Conservation (phyloP, 1,140 invertebrate species). For the Leptopilina boulardi region DNA sequence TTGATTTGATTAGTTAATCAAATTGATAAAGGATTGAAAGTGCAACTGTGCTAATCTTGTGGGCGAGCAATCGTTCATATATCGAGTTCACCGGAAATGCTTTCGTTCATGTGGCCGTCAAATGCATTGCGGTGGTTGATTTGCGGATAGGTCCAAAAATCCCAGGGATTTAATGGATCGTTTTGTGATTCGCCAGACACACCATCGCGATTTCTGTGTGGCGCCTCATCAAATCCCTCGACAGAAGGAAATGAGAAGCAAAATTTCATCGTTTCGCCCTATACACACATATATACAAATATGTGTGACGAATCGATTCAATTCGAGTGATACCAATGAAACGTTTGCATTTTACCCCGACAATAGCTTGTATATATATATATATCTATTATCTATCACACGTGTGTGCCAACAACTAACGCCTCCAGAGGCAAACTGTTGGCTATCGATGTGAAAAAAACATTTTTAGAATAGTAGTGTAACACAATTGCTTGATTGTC, state of each 20-base stretch:
- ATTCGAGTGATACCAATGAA: slow-evolving; percentile 22
- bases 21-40: slow-evolving; percentile 1
- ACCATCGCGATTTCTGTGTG: slow-evolving; percentile 20
- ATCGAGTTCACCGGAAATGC: slow-evolving; percentile 20
- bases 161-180: slow-evolving; percentile 29
- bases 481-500: slow-evolving; percentile 16
- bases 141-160: slow-evolving; percentile 26
- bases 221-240: slow-evolving; percentile 12
- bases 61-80: slow-evolving; percentile 19
- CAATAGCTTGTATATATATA: slow-evolving; percentile 17
- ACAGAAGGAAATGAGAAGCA: slow-evolving; percentile 30
- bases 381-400: not conserved
- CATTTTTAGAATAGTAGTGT: not conserved
- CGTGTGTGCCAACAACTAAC: not conserved
- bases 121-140: slow-evolving; percentile 29
- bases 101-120: slow-evolving; percentile 29
- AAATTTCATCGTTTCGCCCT: slow-evolving; percentile 24
- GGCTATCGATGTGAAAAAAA: slow-evolving; percentile 10
- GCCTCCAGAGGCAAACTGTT: slow-evolving; percentile 15
- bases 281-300: no score
- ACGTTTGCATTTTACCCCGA: slow-evolving; percentile 20
- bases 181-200: slow-evolving; percentile 14
- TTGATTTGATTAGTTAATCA: slow-evolving; percentile 18
- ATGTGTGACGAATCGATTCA: slow-evolving; percentile 28
- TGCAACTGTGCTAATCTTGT: slow-evolving; percentile 18